Conservation (phyloP, 2,797 vertebrate genomes). For the Sphaeramia orbicularis region DNA sequence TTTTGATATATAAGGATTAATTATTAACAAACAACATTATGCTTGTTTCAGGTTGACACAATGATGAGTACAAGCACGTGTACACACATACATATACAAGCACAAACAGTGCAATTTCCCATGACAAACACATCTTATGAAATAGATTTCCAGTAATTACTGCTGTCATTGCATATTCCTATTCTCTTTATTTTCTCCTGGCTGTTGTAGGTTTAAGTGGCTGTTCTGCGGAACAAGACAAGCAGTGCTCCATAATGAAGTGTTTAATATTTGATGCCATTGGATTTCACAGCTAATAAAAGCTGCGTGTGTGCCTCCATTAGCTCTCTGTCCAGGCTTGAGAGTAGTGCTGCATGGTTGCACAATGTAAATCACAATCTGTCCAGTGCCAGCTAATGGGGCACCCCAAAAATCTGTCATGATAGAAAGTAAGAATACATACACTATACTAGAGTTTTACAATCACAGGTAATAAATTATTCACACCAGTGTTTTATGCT, state of each 20-base stretch:
- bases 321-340: constrained; percentile 75
- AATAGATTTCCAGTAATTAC: constrained; percentile 81
- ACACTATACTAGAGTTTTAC: constrained; percentile 55
- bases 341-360: constrained; percentile 68
- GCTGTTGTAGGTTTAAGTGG: constrained; percentile 84
- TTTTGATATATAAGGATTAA: constrained; percentile 66
- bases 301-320: constrained; percentile 79
- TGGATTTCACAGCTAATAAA: constrained; percentile 87
- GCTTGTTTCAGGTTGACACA: constrained; percentile 49
- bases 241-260: constrained; percentile 83
- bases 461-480: constrained; percentile 75
- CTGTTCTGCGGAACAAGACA: constrained; percentile 81
- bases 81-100: constrained; percentile 16
- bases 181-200: constrained; percentile 75
- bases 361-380: constrained; percentile 79
- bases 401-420: constrained; percentile 66
- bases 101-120: constrained; percentile 41
- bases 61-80: constrained; percentile 35
- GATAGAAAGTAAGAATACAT: constrained; percentile 62
- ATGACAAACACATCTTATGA: constrained; percentile 64
- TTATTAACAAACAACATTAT: constrained; percentile 69
- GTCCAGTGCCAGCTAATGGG: constrained; percentile 71
- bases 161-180: constrained; percentile 70
- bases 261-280: constrained; percentile 87
- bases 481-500: constrained; percentile 65